phyloP scores from a whole-genome alignment of 2,797 vertebrate species.

The Cyclura pinguis region DNA sequence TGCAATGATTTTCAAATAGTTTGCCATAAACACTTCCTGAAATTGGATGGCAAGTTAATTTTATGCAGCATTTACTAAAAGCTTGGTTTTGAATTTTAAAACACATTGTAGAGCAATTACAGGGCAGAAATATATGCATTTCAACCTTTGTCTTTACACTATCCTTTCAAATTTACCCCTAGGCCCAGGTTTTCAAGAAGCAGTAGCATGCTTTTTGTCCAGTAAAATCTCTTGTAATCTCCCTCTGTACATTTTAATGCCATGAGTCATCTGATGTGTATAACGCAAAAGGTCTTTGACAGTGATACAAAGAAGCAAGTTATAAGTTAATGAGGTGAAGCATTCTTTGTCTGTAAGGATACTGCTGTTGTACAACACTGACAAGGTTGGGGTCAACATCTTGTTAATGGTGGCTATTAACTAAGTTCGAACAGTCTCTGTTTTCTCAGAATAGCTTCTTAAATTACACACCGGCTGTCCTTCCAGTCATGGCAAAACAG shows the following conservation, averaged over 20 bases:
- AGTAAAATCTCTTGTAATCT: not conserved
- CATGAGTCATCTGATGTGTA: constrained; percentile 21
- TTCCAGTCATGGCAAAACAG: not conserved
- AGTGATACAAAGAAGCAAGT: constrained; percentile 39
- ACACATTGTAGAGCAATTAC: not conserved
- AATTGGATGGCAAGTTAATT: not conserved
- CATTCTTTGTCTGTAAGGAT: constrained; percentile 20
- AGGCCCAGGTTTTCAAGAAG: not conserved
- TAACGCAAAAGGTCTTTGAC: constrained; percentile 27
- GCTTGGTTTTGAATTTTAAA: not conserved
- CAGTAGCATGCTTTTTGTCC: not conserved
- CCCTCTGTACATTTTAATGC: constrained; percentile 10
- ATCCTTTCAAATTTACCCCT: not conserved
- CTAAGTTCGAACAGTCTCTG: constrained; percentile 20
- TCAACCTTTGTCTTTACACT: not conserved
- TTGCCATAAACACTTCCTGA: not conserved
- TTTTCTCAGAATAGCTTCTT: constrained; percentile 22
- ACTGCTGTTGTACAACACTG: not conserved
- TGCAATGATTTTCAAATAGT: constrained; percentile 16
- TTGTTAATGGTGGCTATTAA: not conserved
- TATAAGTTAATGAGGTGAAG: not conserved
- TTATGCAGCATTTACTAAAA: not conserved
- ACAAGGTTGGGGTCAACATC: constrained; percentile 12
- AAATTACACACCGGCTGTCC: not conserved
- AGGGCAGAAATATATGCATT: not conserved